Conservation (phyloP, 2,113 vertebrate genomes). For the Chionis minor region DNA sequence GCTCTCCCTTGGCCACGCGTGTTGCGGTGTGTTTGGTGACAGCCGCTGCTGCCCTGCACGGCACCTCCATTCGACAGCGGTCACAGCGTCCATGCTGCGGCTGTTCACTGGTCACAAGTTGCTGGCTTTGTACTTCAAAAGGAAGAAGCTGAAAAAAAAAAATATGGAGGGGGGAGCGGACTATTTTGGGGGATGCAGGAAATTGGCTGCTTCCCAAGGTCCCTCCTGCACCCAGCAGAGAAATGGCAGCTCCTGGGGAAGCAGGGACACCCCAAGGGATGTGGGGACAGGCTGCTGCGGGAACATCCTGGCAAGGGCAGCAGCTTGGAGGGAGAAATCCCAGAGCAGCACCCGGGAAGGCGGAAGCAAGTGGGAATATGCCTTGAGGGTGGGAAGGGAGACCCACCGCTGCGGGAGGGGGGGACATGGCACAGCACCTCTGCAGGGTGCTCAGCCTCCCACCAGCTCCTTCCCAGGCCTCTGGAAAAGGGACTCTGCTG, state of each 20-base stretch:
- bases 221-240: background rate
- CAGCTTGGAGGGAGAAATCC: background rate
- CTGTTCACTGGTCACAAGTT: fast-evolving
- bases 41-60: background rate
- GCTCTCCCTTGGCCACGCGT: background rate
- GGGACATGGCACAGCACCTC: background rate
- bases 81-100: fast-evolving
- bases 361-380: fast-evolving
- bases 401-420: too few species aligned
- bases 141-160: background rate
- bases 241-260: background rate
- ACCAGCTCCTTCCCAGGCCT: background rate
- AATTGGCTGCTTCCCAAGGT: background rate
- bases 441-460: background rate
- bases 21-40: fast-evolving
- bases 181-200: background rate
- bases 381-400: background rate
- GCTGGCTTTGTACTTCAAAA: background rate
- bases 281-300: fast-evolving
- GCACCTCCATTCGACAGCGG: fast-evolving
- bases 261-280: background rate
- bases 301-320: conserved; percentile 20
- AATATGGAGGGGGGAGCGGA: fast-evolving
- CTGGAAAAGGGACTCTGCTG: background rate
- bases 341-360: background rate